Evolutionary conservation across 2,113 vertebrate species (phyloP), one percentile per base, ranked within the genome.

Genomic region (Triplophysa rosa): DNA sequence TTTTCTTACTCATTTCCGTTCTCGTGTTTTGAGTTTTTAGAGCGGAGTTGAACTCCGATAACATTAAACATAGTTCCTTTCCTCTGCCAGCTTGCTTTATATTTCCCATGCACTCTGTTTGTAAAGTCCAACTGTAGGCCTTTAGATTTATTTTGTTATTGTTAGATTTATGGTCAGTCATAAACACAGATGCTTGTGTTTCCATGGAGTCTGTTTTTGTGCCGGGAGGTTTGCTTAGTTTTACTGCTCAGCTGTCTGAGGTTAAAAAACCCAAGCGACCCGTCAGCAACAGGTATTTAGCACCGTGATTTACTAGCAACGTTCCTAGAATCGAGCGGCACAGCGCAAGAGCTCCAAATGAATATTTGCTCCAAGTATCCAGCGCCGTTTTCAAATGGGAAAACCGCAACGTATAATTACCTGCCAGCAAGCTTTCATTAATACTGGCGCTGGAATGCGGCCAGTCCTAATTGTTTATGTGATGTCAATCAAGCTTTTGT

Each of bases 391-490:
- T n/a, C 70, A 80, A 77, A 82, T 83, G 88, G 74, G 83, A 58
- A 72, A 84, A 83, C 84, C 83, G 42, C 65, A 85, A 70, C 85
- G 68, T 91, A 63, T 90, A 91, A 91, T 92, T 91, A 88, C 82
- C 72, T 12, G 4, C 65, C 77, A 67, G 86, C 73, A 87, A 81
- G 81, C 88, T 88, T 81, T 88, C 77, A 88, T 92, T 90, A 90
- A 77, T 80, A 68, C 71, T 33, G 26, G 71, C 68, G 75, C 86
- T 90, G 89, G 87, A 90, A 78, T 81, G 71, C 78, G 56, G 83
- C 87, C 89, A 86, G 61, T 76, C 81, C 79, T 89, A 87, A 91
- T 90, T 90, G 89, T 92, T 92, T 90, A 84, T 84, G 77, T 86
- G 87, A 87, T 84, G 89, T 92, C 89, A 90, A 82, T 89, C 83